Base-by-base conservation (phyloP, 2,113 vertebrate species). In the Athene noctua region DNA sequence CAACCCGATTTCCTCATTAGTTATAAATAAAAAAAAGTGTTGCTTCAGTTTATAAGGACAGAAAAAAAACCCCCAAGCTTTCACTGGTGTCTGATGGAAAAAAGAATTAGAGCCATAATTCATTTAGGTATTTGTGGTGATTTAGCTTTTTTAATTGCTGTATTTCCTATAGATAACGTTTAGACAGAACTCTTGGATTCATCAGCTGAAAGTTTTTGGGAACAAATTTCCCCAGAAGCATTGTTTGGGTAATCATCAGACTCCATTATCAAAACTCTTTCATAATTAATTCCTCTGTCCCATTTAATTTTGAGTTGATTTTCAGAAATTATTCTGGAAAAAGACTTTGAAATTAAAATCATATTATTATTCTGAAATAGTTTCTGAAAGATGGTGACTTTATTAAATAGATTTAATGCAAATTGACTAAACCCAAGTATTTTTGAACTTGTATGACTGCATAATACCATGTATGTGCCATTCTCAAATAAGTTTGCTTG, bases 191-290 rank as follows among this genome's bases (percentile, higher is more conserved):
- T 79, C 40, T 49, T 77, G 36, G 58, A 85, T 87, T 91, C 87
- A 65, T 80, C 63, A 73, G n/a, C 38, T 90, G 79, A 93, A 94
- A 83, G 46, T 59, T 88, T 93, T 88, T 67, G 92, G 80, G 88
- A 94, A 73, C 57, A 5, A 68, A 80, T 42, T 59, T 93, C 62
- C 80, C 87, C 81, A 47, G 73, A 78, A 81, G 70, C 15, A 44
- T 72, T 93, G 18, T 90, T 88, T 94, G 62, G 71, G 65, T 92
- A 96, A 91, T 89, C 55, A 89, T 67, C 65, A 63, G 40, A 42
- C 46, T 84, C 38, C 25, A 40, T 79, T 87, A 92, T 40, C 67
- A 94, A 61, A 92, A 74, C 23, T 52, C 52, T 72, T 92, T 38
- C 63, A 42, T 74, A 80, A 95, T 20, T 32, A 77, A 58, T 90